phyloP scores from a whole-genome alignment of 2,888 invertebrate species.

The Cylindroiulus punctatus region DNA sequence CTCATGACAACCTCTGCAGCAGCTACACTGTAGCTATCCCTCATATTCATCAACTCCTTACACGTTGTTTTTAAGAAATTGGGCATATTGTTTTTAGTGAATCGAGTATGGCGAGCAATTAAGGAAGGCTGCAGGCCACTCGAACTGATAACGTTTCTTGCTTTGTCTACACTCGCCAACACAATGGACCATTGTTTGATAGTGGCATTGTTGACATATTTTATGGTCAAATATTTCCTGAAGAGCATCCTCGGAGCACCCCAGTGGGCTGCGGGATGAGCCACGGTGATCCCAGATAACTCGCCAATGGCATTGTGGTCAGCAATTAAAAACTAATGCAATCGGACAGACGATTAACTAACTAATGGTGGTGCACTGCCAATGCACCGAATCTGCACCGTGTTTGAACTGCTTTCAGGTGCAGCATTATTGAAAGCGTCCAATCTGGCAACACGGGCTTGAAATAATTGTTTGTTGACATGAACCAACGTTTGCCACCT shows the following conservation, averaged over 20 bases:
- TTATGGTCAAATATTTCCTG: background rate
- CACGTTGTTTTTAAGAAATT: too few species aligned
- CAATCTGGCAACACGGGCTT: background rate
- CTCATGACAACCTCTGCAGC: too few species aligned
- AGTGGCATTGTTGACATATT: slow-evolving; percentile 27
- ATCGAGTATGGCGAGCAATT: background rate
- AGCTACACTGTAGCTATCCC: too few species aligned
- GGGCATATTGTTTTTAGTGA: too few species aligned
- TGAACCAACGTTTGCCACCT: slow-evolving; percentile 33
- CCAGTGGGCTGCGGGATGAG: background rate
- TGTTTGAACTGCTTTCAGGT: background rate
- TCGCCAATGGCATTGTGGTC: background rate
- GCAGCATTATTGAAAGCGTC: background rate
- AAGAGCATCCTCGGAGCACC: background rate
- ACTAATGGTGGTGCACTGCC: too few species aligned
- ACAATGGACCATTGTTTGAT: slow-evolving; percentile 29
- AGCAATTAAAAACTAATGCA: background rate
- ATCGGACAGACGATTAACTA: background rate
- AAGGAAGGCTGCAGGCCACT: slow-evolving; percentile 11
- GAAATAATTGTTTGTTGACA: slow-evolving; percentile 42
- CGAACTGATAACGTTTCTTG: background rate
- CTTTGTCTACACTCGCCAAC: background rate
- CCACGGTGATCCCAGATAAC: background rate
- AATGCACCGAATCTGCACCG: too few species aligned
- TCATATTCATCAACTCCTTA: too few species aligned